Evolutionary conservation across 2,888 invertebrate genomes (phyloP).

Genomic region (Lapara coniferarum): DNA sequence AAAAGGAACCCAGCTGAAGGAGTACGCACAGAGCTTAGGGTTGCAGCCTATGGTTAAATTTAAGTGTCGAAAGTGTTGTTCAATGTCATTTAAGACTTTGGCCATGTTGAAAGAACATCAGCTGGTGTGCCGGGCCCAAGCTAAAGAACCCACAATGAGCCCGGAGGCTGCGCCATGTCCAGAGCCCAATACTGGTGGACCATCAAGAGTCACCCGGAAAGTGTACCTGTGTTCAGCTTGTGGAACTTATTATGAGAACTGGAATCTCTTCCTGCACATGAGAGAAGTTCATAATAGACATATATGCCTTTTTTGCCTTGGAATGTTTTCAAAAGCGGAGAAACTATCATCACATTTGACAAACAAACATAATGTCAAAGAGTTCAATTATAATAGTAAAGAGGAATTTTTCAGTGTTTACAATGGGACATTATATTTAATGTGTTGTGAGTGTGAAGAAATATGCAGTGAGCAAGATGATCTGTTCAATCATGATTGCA

Average conservation of each 20-base stretch:
- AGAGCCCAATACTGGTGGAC: conserved; percentile 64
- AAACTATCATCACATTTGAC: conserved; percentile 90
- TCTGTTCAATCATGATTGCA: conserved; percentile 89
- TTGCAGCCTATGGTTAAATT: conserved; percentile 88
- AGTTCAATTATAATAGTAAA: conserved; percentile 86
- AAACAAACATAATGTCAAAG: conserved; percentile 90
- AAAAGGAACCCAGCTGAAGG: conserved; percentile 75
- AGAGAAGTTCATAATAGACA: conserved; percentile 91
- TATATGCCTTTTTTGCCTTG: conserved; percentile 92
- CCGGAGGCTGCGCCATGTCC: conserved; percentile 66
- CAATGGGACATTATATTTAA: conserved; percentile 88
- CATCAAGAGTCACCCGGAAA: conserved; percentile 88
- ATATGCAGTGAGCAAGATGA: conserved; percentile 90
- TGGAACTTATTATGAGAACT: conserved; percentile 92
- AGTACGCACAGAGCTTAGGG: conserved; percentile 89
- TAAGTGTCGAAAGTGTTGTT: conserved; percentile 89
- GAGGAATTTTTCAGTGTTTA: conserved; percentile 87
- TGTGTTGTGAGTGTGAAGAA: conserved; percentile 92
- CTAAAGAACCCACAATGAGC: conserved; percentile 69
- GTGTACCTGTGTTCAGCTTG: conserved; percentile 92
- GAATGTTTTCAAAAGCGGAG: conserved; percentile 91
- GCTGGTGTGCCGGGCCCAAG: conserved; percentile 83
- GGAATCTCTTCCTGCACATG: conserved; percentile 94
- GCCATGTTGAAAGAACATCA: conserved; percentile 88
- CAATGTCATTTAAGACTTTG: conserved; percentile 86